These are phyloP conservation scores for Latrodectus geometricus DNA, from an alignment of 1,140 invertebrate genomes.

Conservation along the genomic window DNA sequence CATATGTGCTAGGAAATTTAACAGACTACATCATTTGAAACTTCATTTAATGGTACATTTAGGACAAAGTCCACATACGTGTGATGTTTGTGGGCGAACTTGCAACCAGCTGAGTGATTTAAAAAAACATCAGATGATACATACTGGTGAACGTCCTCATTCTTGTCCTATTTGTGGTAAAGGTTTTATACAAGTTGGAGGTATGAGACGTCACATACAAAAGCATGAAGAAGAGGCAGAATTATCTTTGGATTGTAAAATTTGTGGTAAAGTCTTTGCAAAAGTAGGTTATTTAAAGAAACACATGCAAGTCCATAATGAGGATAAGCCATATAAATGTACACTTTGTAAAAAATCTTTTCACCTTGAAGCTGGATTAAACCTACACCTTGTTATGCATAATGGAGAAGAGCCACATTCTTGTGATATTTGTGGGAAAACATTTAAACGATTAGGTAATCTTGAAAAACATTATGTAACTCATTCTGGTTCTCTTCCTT, in stretches of 20 bases:
- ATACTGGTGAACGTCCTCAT: constrained; percentile 64
- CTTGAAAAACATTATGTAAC: constrained; percentile 77
- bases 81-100: constrained; percentile 51
- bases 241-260: constrained; percentile 70
- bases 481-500: constrained; percentile 81
- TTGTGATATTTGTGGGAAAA: constrained; percentile 80
- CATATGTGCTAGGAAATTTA: constrained; percentile 54
- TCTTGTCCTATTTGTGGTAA: constrained; percentile 48
- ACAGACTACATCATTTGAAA: constrained; percentile 59
- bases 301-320: constrained; percentile 86
- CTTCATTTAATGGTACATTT: constrained; percentile 57
- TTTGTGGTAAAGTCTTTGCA: constrained; percentile 74
- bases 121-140: constrained; percentile 66
- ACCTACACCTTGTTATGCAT: constrained; percentile 82
- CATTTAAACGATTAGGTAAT: constrained; percentile 43
- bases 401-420: constrained; percentile 78
- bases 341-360: constrained; percentile 68
- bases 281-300: constrained; percentile 68
- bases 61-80: constrained; percentile 54
- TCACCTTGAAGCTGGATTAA: constrained; percentile 77
- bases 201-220: constrained; percentile 50
- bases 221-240: constrained; percentile 45
- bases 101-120: constrained; percentile 55
- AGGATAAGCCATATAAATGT: constrained; percentile 74
- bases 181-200: constrained; percentile 53